Percentiles rank a stretch among this genome's conserved stretches.
Conservation (phyloP, 1,140 invertebrate genomes). For the Parasteatoda tepidariorum region DNA sequence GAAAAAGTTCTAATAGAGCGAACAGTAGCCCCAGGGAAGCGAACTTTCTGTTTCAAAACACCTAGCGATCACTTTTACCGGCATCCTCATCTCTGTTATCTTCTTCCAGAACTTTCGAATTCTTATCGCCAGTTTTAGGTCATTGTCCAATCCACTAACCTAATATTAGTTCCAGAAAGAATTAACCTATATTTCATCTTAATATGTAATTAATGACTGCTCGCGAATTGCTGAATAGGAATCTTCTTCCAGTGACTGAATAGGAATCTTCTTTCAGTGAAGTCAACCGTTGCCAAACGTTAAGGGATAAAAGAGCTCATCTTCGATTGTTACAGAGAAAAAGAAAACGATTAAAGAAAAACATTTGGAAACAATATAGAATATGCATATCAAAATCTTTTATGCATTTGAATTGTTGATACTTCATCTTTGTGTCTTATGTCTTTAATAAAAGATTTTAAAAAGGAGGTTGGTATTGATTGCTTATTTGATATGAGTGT, state of each 20-base stretch:
- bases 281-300: constrained; percentile 34
- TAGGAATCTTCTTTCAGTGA: constrained; percentile 3
- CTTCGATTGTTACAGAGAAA: background rate
- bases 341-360: background rate
- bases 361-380: background rate
- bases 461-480: no score
- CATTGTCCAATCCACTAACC: constrained; percentile 60
- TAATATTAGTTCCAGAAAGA: constrained; percentile 42
- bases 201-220: constrained; percentile 41
- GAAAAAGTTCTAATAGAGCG: no score
- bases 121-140: background rate
- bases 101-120: background rate
- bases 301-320: background rate
- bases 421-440: background rate
- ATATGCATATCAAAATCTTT: background rate
- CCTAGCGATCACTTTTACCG: no score
- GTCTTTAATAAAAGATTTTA: no score
- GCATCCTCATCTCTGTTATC: background rate
- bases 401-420: background rate
- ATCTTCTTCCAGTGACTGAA: constrained; percentile 14
- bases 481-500: no score
- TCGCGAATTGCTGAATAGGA: background rate
- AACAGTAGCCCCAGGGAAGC: no score
- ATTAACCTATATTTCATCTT: constrained; percentile 53
- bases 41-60: no score